Conservation (phyloP, 2,888 invertebrate species). For the Drosophila limbata region DNA sequence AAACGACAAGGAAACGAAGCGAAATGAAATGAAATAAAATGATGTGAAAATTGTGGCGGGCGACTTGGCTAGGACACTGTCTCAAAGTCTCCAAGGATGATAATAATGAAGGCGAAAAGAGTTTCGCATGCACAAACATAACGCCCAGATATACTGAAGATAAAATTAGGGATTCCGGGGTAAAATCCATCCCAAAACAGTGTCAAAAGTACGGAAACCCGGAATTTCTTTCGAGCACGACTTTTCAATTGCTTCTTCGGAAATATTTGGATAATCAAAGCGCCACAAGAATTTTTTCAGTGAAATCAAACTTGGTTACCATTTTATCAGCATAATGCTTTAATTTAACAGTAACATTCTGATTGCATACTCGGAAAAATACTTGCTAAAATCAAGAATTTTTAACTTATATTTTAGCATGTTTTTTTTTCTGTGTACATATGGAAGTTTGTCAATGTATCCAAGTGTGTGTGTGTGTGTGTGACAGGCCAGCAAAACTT, state of each 20-base stretch:
- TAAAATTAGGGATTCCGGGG: not conserved
- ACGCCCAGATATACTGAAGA: slow-evolving; percentile 12
- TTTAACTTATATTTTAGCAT: too few relatives aligned
- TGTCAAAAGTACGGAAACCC: too few relatives aligned
- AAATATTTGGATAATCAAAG: too few relatives aligned
- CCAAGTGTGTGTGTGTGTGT: slow-evolving; percentile 27
- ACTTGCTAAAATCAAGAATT: too few relatives aligned
- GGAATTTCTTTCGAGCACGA: too few relatives aligned
- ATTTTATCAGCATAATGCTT: too few relatives aligned
- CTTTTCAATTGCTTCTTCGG: too few relatives aligned
- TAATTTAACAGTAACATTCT: too few relatives aligned
- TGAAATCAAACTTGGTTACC: too few relatives aligned
- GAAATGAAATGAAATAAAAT: slow-evolving; percentile 70
- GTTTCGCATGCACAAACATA: slow-evolving; percentile 46
- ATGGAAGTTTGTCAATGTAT: slow-evolving; percentile 25
- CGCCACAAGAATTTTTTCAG: too few relatives aligned
- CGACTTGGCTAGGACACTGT: slow-evolving; percentile 5
- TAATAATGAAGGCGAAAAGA: slow-evolving; percentile 64
- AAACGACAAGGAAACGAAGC: slow-evolving; percentile 42
- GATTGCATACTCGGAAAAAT: too few relatives aligned
- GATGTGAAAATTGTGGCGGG: slow-evolving; percentile 60
- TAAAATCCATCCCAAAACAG: too few relatives aligned
- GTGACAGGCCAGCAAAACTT: slow-evolving; percentile 71
- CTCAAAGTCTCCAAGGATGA: slow-evolving; percentile 62
- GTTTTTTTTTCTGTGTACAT: slow-evolving; percentile 3